phyloP scores from a whole-genome alignment of 2,888 invertebrate genomes.

The Tachina lurida region DNA sequence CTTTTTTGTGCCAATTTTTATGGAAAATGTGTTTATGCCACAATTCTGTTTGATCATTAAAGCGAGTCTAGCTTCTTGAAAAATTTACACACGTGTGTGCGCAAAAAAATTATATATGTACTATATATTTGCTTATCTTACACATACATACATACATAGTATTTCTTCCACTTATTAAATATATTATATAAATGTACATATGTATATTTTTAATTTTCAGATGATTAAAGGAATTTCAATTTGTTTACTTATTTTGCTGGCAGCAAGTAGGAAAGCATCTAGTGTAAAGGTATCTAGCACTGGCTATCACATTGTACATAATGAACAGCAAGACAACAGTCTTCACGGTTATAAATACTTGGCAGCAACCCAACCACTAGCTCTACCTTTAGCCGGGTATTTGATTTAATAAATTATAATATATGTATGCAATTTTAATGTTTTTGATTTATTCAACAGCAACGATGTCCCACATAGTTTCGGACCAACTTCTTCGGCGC shows the following conservation, averaged over 20 bases:
- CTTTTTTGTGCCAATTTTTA: too few relatives aligned
- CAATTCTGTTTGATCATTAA: too few relatives aligned
- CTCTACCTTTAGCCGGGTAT: conserved; percentile 63
- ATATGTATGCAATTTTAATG: background rate
- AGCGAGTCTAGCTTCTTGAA: too few relatives aligned
- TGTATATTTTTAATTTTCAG: conserved; percentile 58
- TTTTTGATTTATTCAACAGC: conserved; percentile 62
- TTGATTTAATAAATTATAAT: background rate
- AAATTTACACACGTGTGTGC: too few relatives aligned
- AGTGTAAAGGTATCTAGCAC: conserved; percentile 71
- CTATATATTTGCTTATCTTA: background rate
- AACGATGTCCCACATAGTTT: conserved; percentile 71
- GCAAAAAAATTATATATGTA: too few relatives aligned
- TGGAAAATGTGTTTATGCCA: too few relatives aligned
- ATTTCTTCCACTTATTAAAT: background rate
- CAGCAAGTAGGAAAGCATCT: conserved; percentile 28
- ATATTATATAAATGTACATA: background rate
- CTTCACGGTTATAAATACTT: conserved; percentile 72
- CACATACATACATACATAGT: background rate
- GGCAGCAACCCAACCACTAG: conserved; percentile 44
- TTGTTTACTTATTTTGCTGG: conserved; percentile 50
- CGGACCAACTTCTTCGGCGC: conserved; percentile 74
- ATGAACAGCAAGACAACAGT: conserved; percentile 72
- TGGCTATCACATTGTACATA: conserved; percentile 78
- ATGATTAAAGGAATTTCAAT: conserved; percentile 68